These are phyloP conservation scores for Cherax destructor DNA, from an alignment of 1,140 invertebrate species.

Conservation along the genomic window DNA sequence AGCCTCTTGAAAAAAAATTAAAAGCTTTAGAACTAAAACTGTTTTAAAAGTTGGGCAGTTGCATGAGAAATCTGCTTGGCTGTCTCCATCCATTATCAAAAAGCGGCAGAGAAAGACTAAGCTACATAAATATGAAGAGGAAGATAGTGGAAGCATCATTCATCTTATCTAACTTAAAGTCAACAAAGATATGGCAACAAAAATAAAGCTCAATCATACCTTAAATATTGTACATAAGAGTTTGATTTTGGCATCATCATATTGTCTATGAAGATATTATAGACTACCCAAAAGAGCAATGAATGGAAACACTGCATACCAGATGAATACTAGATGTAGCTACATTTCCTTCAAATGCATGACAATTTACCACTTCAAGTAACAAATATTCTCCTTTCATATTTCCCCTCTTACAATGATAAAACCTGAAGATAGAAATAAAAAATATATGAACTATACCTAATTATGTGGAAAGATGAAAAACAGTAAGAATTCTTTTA, in stretches of 20 bases:
- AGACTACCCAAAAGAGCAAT: slow-evolving; percentile 15
- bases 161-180: slow-evolving; percentile 26
- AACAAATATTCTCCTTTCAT: neutral
- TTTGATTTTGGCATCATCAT: slow-evolving; percentile 67
- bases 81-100: too few relatives aligned
- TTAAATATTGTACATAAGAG: slow-evolving; percentile 58
- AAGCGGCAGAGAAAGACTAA: neutral
- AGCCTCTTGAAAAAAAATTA: too few relatives aligned
- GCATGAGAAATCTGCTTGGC: neutral
- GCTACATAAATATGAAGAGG: slow-evolving; percentile 14
- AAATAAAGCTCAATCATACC: slow-evolving; percentile 65
- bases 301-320: slow-evolving; percentile 5
- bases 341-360: slow-evolving; percentile 8
- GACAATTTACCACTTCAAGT: neutral
- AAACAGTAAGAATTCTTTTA: neutral
- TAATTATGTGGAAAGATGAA: neutral
- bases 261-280: slow-evolving; percentile 41
- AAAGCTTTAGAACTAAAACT: neutral
- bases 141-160: slow-evolving; percentile 34
- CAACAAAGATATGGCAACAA: slow-evolving; percentile 65
- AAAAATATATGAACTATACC: neutral
- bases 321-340: neutral
- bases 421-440: neutral
- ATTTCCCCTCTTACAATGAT: neutral
- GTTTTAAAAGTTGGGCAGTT: neutral